Evolutionary conservation across 2,888 invertebrate genomes (phyloP).

Genomic region (Harpagoxenus sublaevis): DNA sequence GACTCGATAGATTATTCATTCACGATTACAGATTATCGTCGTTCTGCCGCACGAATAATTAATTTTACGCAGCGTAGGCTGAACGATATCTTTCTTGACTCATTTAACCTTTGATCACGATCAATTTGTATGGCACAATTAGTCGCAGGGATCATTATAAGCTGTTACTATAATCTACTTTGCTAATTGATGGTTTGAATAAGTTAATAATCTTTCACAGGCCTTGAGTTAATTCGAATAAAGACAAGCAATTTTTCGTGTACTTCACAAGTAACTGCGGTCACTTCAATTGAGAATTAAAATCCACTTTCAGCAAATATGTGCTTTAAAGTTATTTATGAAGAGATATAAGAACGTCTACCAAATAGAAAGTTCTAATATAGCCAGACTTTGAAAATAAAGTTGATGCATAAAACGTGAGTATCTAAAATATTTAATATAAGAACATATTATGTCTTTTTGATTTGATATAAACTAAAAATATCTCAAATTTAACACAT

Average conservation of each 20-base stretch:
- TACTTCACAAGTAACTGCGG: background rate
- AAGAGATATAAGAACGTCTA: too few species aligned
- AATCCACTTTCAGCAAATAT: background rate
- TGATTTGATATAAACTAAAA: background rate
- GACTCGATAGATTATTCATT: conserved; percentile 24
- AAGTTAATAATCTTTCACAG: conserved; percentile 8
- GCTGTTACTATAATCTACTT: background rate
- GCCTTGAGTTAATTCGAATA: background rate
- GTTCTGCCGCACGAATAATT: background rate
- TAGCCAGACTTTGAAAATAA: background rate
- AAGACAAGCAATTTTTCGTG: background rate
- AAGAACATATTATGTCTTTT: background rate
- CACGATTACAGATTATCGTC: background rate
- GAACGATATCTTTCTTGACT: background rate
- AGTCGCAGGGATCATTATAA: background rate
- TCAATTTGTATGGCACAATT: background rate
- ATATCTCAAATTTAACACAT: background rate
- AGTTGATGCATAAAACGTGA: background rate
- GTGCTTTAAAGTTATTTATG: background rate
- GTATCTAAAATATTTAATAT: background rate
- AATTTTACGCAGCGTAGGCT: background rate
- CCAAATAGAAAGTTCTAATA: background rate
- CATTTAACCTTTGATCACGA: background rate
- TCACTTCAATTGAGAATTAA: background rate
- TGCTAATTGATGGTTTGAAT: background rate